Base-by-base conservation (phyloP, 1,140 invertebrate species). In the Battus philenor region DNA sequence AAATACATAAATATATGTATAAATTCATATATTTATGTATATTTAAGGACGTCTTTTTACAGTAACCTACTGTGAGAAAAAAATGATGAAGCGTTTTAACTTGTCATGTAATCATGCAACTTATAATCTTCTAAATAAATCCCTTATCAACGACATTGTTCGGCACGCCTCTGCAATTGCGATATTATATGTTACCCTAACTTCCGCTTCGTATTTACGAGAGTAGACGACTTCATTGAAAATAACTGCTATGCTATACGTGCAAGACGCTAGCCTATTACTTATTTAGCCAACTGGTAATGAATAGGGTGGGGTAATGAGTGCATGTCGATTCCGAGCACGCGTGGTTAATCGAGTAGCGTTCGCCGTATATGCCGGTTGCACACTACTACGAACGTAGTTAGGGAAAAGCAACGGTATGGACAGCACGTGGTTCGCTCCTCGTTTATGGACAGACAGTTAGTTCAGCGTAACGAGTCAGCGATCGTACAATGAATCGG, bases 281-380 rank as follows among this genome's bases (percentile, higher is more conserved):
- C 57, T 72, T 69, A 72, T 65, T 71, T 66, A 68, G 61, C 39
- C 53, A 44, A 18, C 56, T 51, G 55, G 62, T 77, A 75, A 80
- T 68, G 69, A 73, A 71, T 68, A 71, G 68, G 66, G 71, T 49
- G 62, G 58, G 54, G 59, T 74, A 80, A 77, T 74, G 69, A 80
- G 62, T 64, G 56, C 65, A 66, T 68, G 60, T 59, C 61, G 62
- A 77, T 80, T 76, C 71, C 30, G 55, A 61, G 62, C 72, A 78
- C 74, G 72, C 61, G 52, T 54, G 59, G 61, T 68, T 75, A 78
- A 75, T 76, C 68, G 69, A 69, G 59, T 65, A 60, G 45, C 39
- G 68, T 47, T 57, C 51, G 30, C 31, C 11, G 16, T 45, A 39
- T 47, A 26, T 18, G 47, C 32, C 18, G 20, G 30, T 47, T 33